Percentiles rank a stretch among this genome's conserved stretches.
Evolutionary conservation across 2,888 invertebrate species (phyloP).

Genomic region (Eilema griseolum): DNA sequence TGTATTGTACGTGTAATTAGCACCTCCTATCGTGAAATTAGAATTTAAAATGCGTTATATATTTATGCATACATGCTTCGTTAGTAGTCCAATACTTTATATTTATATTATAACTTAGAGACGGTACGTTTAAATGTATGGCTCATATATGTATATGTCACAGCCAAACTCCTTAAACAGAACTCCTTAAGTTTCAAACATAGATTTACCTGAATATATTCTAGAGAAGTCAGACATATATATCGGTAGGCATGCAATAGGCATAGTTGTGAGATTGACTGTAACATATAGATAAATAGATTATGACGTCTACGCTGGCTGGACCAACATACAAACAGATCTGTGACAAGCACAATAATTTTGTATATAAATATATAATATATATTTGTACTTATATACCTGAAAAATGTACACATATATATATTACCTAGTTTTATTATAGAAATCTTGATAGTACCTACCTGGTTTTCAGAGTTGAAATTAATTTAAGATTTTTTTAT

Average conservation of each 20-base stretch:
- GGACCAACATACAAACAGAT: slow-evolving; percentile 74
- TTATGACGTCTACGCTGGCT: slow-evolving; percentile 54
- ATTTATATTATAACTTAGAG: neutral
- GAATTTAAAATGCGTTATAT: neutral
- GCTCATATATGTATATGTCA: neutral
- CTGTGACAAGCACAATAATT: slow-evolving; percentile 86
- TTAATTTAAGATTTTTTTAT: too few relatives aligned
- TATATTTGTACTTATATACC: slow-evolving; percentile 60
- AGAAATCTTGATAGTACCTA: slow-evolving; percentile 1
- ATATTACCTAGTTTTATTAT: slow-evolving; percentile 32
- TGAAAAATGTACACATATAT: slow-evolving; percentile 63
- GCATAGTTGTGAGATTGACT: neutral
- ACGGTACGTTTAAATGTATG: neutral
- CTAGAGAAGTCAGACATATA: too few relatives aligned
- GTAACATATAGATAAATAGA: slow-evolving; percentile 13
- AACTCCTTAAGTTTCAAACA: too few relatives aligned
- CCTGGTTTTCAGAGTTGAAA: neutral
- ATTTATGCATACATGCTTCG: neutral
- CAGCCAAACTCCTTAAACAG: neutral
- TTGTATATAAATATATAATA: slow-evolving; percentile 71
- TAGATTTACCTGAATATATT: too few relatives aligned
- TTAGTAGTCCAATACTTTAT: slow-evolving; percentile 4
- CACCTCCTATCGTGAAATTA: neutral
- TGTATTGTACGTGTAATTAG: too few relatives aligned
- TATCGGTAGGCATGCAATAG: too few relatives aligned